Percentiles rank a stretch among this genome's conserved stretches.
Conservation (phyloP, 2,888 invertebrate species). For the Stegana nigrithorax region DNA sequence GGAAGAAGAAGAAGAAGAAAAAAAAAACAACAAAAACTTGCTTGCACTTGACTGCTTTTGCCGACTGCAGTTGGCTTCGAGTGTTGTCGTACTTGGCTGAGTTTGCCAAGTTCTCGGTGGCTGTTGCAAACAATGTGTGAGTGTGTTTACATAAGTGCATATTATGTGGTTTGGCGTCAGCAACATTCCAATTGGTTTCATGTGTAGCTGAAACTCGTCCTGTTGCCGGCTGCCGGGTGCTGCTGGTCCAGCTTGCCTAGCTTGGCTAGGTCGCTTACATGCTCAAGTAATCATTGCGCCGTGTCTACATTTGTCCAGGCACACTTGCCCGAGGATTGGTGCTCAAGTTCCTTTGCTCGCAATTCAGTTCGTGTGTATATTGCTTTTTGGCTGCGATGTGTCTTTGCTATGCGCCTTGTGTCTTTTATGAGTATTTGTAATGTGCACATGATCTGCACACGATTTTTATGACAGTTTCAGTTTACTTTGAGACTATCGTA, state of each 20-base stretch:
- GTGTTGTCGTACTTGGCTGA: too few relatives aligned
- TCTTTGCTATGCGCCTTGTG: neutral
- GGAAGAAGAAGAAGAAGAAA: neutral
- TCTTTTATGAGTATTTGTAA: constrained; percentile 26
- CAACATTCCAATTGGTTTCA: constrained; percentile 60
- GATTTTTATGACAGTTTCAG: constrained; percentile 51
- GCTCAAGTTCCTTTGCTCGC: neutral
- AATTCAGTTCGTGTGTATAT: neutral
- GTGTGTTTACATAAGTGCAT: neutral
- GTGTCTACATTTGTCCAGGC: neutral
- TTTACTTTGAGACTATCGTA: too few relatives aligned
- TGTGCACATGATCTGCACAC: constrained; percentile 47
- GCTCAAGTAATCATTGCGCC: too few relatives aligned
- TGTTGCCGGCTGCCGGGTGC: neutral
- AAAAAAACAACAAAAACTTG: neutral
- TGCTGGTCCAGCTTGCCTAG: neutral
- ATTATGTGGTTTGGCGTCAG: constrained; percentile 47
- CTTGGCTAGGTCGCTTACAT: too few relatives aligned
- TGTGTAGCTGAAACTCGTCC: constrained; percentile 26
- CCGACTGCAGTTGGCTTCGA: too few relatives aligned
- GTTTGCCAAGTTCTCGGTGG: too few relatives aligned
- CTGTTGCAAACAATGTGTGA: too few relatives aligned
- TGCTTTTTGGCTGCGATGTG: neutral
- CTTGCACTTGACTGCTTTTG: too few relatives aligned
- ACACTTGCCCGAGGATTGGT: neutral